These are phyloP conservation scores for Acanthurus lineatus DNA, from an alignment of 2,797 vertebrate genomes.

Conservation along the genomic window DNA sequence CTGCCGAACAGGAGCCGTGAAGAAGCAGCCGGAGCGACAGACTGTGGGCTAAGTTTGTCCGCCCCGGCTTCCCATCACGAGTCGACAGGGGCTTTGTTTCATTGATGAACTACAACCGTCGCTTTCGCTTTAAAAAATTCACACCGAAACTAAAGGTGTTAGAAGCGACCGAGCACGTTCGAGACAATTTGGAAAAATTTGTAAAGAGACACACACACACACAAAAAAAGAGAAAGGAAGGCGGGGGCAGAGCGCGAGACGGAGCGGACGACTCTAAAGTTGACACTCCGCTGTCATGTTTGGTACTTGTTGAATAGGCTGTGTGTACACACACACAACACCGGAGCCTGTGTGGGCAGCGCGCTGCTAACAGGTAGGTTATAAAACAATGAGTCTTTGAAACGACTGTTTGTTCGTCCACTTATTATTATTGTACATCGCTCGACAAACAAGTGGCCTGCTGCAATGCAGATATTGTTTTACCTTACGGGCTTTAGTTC, in stretches of 20 bases:
- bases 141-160: neutral
- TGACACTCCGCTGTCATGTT: conserved; percentile 62
- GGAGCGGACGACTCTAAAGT: conserved; percentile 38
- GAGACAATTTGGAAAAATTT: conserved; percentile 30
- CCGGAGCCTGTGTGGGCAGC: conserved; percentile 41
- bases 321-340: conserved; percentile 29
- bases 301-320: conserved; percentile 70
- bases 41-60: conserved; percentile 80
- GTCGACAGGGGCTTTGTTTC: conserved; percentile 69
- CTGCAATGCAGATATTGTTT: neutral
- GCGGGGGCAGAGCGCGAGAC: conserved; percentile 1
- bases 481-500: neutral
- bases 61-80: conserved; percentile 65
- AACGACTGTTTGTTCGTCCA: neutral
- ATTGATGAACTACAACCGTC: conserved; percentile 39
- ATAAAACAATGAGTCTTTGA: neutral
- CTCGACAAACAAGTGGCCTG: conserved; percentile 2
- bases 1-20: conserved; percentile 57
- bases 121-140: neutral
- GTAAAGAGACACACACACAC: neutral
- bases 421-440: conserved; percentile 10
- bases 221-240: neutral
- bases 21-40: conserved; percentile 49
- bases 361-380: conserved; percentile 62
- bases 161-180: neutral